Evolutionary conservation across 2,113 vertebrate species (phyloP).

Genomic region (Aegypius monachus): DNA sequence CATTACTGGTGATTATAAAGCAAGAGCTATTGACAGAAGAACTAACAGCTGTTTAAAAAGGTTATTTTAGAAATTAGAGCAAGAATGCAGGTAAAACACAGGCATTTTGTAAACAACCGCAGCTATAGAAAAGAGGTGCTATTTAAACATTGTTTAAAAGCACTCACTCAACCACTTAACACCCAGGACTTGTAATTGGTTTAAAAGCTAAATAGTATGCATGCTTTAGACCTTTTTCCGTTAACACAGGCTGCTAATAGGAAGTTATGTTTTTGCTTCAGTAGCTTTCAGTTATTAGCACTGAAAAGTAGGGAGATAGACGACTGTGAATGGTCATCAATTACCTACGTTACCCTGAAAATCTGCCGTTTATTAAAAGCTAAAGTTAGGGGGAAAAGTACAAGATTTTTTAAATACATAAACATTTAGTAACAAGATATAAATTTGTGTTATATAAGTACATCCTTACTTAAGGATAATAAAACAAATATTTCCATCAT

Average conservation of each 20-base stretch:
- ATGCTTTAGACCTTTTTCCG: neutral
- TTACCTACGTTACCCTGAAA: neutral
- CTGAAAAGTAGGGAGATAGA: neutral
- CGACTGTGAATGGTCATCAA: neutral
- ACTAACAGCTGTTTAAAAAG: constrained; percentile 57
- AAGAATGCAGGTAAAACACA: constrained; percentile 56
- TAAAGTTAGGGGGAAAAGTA: neutral
- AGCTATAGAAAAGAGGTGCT: neutral
- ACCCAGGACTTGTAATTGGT: neutral
- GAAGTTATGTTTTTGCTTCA: neutral
- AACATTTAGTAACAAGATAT: neutral
- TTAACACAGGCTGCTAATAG: neutral
- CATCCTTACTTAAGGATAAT: neutral
- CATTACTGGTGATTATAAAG: constrained; percentile 50
- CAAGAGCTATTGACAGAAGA: constrained; percentile 31
- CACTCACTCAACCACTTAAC: neutral
- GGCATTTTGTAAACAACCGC: constrained; percentile 48
- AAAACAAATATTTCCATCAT: neutral
- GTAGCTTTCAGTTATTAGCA: neutral
- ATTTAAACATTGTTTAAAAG: constrained; percentile 60
- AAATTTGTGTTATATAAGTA: neutral
- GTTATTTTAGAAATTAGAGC: constrained; percentile 28
- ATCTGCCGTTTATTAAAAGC: neutral
- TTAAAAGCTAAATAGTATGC: neutral
- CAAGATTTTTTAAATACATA: neutral